Evolutionary conservation across 2,888 invertebrate genomes (phyloP).

Genomic region (Nemurella pictetii): DNA sequence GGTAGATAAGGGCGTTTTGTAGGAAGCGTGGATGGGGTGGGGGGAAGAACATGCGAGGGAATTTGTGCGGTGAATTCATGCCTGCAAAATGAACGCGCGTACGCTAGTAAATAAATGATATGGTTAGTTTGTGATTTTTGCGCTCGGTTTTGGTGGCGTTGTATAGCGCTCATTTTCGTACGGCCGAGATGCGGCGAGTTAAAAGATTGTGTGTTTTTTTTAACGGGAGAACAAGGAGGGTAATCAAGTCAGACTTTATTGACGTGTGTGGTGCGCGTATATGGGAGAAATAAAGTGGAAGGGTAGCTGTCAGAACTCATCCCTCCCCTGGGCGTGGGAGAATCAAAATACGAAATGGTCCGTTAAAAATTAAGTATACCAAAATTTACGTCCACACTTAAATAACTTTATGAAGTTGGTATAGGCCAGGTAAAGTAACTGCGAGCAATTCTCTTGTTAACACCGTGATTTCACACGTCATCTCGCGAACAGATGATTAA

Average conservation of each 20-base stretch:
- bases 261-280: background rate
- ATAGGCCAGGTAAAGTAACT: too few species aligned
- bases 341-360: background rate
- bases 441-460: background rate
- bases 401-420: background rate
- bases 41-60: background rate
- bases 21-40: background rate
- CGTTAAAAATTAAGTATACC: background rate
- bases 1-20: background rate
- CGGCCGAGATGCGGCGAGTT: background rate
- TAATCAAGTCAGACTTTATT: background rate
- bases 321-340: background rate
- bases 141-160: background rate
- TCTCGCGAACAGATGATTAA: too few species aligned
- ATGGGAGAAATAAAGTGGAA: background rate
- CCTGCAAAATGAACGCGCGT: background rate
- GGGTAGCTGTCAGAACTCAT: background rate
- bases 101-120: background rate
- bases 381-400: background rate
- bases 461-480: too few species aligned
- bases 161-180: background rate
- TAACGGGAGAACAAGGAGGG: background rate
- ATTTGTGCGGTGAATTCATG: background rate
- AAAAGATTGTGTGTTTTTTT: background rate
- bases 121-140: background rate